Percentiles rank a stretch among this genome's conserved stretches.
These are phyloP conservation scores for Mohoua ochrocephala DNA, from an alignment of 2,113 vertebrate genomes.

Conservation along the genomic window DNA sequence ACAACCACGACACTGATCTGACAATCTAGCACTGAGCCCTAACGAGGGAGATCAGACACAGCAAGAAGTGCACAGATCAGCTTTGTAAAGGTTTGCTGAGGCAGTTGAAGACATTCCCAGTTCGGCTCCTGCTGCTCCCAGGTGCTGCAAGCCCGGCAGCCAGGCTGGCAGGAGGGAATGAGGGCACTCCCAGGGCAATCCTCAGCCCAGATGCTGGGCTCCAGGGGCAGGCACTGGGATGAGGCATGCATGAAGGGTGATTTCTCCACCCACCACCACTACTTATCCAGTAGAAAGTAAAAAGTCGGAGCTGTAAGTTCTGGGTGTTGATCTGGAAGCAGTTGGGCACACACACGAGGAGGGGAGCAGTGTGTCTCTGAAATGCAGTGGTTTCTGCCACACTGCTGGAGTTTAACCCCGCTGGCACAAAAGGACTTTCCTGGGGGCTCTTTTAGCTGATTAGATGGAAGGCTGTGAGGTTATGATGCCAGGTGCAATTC, in stretches of 20 bases:
- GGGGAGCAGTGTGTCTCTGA: accelerated
- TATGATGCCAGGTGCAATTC: not conserved
- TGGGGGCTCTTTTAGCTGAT: not conserved
- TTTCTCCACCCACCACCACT: not conserved
- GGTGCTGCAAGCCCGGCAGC: not conserved
- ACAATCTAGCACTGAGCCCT: not conserved
- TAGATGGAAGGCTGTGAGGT: not conserved
- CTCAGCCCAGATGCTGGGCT: not conserved
- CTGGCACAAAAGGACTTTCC: not conserved
- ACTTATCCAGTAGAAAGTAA: not conserved
- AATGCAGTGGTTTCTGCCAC: not conserved
- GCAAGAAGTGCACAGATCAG: not conserved
- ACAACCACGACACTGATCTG: accelerated
- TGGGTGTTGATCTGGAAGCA: not conserved
- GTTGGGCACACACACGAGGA: accelerated
- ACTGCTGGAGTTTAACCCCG: accelerated
- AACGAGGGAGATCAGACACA: not conserved
- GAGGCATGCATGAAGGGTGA: not conserved
- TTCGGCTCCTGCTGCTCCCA: not conserved
- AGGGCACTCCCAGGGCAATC: accelerated
- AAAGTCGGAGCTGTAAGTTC: not conserved
- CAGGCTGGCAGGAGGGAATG: not conserved
- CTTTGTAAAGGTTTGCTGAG: not conserved
- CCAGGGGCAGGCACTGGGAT: not conserved
- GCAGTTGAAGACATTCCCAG: not conserved